These are phyloP conservation scores for Silurus aristotelis DNA, from an alignment of 2,797 vertebrate species.

Conservation along the genomic window DNA sequence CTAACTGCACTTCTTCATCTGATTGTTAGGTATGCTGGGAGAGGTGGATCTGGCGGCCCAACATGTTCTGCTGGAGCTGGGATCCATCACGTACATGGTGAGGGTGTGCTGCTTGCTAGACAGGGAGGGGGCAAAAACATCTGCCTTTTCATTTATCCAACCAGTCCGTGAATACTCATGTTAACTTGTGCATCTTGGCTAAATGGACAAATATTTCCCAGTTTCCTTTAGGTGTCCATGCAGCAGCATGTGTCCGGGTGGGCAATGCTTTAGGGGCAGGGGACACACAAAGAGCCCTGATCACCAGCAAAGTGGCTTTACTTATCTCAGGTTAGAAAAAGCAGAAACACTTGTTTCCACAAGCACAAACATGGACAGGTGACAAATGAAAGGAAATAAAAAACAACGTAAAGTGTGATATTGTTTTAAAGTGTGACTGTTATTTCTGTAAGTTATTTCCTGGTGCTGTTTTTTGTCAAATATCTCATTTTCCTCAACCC, in stretches of 20 bases:
- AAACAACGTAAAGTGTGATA: no score
- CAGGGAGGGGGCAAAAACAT: neutral
- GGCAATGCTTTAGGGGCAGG: conserved; percentile 90
- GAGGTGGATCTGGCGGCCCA: conserved; percentile 86
- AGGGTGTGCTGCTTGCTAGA: neutral
- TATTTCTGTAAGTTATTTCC: no score
- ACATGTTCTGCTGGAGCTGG: conserved; percentile 80
- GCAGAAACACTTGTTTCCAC: no score
- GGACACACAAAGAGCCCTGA: conserved; percentile 74
- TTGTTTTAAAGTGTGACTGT: neutral
- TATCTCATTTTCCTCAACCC: no score
- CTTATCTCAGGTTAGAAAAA: conserved; percentile 75
- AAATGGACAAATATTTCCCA: conserved; percentile 53
- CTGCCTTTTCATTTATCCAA: neutral
- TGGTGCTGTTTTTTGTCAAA: no score
- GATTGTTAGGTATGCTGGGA: conserved; percentile 78
- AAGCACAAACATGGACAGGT: neutral
- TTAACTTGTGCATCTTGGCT: neutral
- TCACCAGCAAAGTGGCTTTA: conserved; percentile 77
- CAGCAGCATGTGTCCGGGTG: conserved; percentile 84
- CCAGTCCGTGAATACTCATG: neutral
- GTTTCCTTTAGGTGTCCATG: conserved; percentile 83
- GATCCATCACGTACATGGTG: conserved; percentile 83
- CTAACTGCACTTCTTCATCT: no score
- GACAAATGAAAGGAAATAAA: neutral